Percentiles rank a stretch among this genome's conserved stretches.
Conservation (phyloP, 2,888 invertebrate genomes). For the Bibio marci region DNA sequence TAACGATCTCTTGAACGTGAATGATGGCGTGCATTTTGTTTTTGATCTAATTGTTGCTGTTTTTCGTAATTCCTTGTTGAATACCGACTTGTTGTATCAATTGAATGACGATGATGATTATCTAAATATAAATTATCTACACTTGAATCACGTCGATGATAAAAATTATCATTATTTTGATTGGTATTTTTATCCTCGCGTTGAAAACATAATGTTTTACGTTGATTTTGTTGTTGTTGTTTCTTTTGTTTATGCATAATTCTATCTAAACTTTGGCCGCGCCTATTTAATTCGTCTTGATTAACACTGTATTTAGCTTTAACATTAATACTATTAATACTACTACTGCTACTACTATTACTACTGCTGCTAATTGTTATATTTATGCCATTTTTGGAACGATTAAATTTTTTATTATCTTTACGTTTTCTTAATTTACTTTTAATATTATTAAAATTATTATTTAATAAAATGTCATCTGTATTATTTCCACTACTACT, state of each 20-base stretch:
- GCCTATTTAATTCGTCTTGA: conserved; percentile 10
- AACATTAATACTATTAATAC: too few relatives aligned
- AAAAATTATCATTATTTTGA: neutral
- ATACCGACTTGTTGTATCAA: too few relatives aligned
- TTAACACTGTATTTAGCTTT: too few relatives aligned
- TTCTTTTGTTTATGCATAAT: conserved; percentile 12
- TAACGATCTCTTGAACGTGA: conserved; percentile 1
- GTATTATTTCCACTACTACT: conserved; percentile 2
- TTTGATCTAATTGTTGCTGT: too few relatives aligned
- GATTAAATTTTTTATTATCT: neutral
- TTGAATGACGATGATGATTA: too few relatives aligned
- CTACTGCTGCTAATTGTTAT: too few relatives aligned
- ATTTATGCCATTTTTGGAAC: too few relatives aligned
- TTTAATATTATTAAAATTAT: neutral
- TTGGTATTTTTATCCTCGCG: conserved; percentile 1
- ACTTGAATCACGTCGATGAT: neutral
- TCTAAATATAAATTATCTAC: neutral
- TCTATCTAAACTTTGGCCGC: conserved; percentile 24
- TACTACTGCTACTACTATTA: too few relatives aligned
- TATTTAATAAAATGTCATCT: neutral
- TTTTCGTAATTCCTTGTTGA: too few relatives aligned
- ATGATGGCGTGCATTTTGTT: neutral
- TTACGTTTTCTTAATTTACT: neutral
- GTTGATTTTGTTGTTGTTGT: neutral
- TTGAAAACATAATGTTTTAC: conserved; percentile 3